Evolutionary conservation across 2,113 vertebrate species (phyloP).

Genomic region (Alligator mississippiensis): DNA sequence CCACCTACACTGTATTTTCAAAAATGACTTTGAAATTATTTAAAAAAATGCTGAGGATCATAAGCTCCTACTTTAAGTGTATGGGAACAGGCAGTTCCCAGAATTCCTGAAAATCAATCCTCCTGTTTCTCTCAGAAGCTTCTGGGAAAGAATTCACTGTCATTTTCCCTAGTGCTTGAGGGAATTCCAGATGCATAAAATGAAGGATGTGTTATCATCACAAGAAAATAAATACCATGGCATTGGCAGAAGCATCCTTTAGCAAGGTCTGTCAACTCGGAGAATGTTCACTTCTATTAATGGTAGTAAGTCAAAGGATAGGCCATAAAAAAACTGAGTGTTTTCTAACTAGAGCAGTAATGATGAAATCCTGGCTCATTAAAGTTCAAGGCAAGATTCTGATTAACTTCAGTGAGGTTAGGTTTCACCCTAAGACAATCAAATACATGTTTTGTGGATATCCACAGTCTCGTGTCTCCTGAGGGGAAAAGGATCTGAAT

Average conservation of each 20-base stretch:
- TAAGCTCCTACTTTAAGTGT: not conserved
- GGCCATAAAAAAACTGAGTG: not conserved
- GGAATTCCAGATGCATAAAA: not conserved
- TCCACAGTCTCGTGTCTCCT: not conserved
- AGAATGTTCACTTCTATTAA: not conserved
- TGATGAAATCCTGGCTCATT: not conserved
- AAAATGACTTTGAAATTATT: not conserved
- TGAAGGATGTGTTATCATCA: not conserved
- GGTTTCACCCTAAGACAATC: not conserved
- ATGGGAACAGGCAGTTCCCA: not conserved
- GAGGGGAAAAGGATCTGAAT: accelerated
- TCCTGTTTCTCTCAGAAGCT: not conserved
- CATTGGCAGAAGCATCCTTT: not conserved
- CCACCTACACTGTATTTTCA: not conserved
- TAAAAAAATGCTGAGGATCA: not conserved
- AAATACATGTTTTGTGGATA: not conserved
- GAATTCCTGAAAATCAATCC: not conserved
- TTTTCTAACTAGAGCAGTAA: not conserved
- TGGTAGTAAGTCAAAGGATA: not conserved
- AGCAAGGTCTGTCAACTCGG: not conserved
- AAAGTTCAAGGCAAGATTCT: not conserved
- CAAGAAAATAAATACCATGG: not conserved
- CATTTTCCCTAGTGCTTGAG: not conserved
- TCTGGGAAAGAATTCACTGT: not conserved
- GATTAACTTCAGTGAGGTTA: not conserved